phyloP scores from a whole-genome alignment of 2,888 invertebrate genomes.

The Drosophila kambysellisi region DNA sequence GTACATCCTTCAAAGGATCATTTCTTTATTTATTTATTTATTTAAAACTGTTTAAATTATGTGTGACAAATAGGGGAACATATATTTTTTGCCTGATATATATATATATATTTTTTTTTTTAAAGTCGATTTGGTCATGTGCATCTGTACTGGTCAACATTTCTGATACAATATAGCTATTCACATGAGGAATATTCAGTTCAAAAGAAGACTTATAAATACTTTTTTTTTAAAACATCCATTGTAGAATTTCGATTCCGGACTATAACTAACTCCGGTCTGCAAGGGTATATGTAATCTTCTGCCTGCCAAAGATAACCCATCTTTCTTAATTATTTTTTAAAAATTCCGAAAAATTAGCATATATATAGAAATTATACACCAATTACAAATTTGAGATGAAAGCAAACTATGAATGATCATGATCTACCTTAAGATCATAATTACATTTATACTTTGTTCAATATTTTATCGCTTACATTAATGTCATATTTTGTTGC shows the following conservation, averaged over 20 bases:
- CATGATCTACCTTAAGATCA: background rate
- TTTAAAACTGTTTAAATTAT: background rate
- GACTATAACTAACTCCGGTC: background rate
- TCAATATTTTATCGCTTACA: background rate
- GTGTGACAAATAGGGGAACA: background rate
- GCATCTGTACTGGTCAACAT: background rate
- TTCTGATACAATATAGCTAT: background rate
- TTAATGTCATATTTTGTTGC: background rate
- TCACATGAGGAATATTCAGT: background rate
- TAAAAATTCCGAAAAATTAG: background rate
- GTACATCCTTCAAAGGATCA: slow-evolving; percentile 27
- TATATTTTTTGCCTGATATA: background rate
- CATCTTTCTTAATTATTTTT: background rate
- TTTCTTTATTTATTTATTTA: background rate
- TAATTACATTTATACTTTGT: background rate
- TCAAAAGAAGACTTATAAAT: background rate
- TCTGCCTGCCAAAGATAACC: background rate
- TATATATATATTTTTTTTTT: background rate
- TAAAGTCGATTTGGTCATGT: background rate
- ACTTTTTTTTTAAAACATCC: background rate
- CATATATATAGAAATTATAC: background rate
- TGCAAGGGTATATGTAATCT: background rate
- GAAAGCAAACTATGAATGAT: background rate
- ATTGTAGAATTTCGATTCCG: background rate
- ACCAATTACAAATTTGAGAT: background rate